phyloP scores from a whole-genome alignment of 2,888 invertebrate genomes.

The Caenorhabditis uteleia region DNA sequence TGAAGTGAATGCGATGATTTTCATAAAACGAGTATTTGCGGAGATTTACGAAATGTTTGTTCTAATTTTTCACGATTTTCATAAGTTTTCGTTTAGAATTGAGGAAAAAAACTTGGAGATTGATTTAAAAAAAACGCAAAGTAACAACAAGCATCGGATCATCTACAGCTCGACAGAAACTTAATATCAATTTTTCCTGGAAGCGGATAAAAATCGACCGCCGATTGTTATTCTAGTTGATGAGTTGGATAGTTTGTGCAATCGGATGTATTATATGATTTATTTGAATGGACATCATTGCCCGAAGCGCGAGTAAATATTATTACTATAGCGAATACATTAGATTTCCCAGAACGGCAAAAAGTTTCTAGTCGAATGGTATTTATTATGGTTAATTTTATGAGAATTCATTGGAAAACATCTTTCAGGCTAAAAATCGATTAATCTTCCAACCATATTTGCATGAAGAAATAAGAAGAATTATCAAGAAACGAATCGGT shows the following conservation, averaged over 20 bases:
- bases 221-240: conserved; percentile 83
- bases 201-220: conserved; percentile 36
- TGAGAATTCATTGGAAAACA: too few relatives aligned
- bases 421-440: too few relatives aligned
- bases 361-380: conserved; percentile 71
- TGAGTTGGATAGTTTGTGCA: conserved; percentile 74
- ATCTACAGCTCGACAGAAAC: conserved; percentile 43
- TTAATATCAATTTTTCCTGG: conserved; percentile 52
- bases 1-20: conserved; percentile 90
- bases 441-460: too few relatives aligned
- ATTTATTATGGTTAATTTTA: too few relatives aligned
- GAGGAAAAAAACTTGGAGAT: too few relatives aligned
- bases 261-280: conserved; percentile 80
- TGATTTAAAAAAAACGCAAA: too few relatives aligned
- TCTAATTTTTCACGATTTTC: too few relatives aligned
- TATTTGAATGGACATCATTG: conserved; percentile 93
- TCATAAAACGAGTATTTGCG: conserved; percentile 71
- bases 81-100: too few relatives aligned
- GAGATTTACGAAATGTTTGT: conserved; percentile 48
- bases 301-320: conserved; percentile 82
- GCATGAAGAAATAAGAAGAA: too few relatives aligned
- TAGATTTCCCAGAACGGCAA: conserved; percentile 91
- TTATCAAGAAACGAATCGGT: too few relatives aligned
- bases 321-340: conserved; percentile 95
- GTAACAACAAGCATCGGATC: conserved; percentile 24